Conservation (phyloP, 2,113 vertebrate genomes). For the Columba livia region DNA sequence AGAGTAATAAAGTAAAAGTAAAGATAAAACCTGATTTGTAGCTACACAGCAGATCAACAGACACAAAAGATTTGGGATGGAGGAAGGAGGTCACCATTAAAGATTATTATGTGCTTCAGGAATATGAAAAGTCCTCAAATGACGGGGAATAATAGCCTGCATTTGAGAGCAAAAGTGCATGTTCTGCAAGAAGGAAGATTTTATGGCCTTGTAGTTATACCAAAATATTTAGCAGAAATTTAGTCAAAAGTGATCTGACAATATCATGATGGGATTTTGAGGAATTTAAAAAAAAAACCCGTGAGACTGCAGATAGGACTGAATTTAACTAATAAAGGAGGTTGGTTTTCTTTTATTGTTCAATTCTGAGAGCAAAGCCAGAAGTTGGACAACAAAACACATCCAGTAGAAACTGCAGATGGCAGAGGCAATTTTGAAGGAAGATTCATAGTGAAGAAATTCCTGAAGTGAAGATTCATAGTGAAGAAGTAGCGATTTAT, state of each 20-base stretch:
- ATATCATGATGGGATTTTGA: not conserved
- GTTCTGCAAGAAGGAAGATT: conserved; percentile 1
- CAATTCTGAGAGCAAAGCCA: not conserved
- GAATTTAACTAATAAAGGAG: not conserved
- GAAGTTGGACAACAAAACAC: not conserved
- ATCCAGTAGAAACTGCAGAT: not conserved
- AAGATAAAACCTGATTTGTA: not conserved
- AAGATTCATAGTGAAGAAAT: not conserved
- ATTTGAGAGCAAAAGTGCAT: not conserved
- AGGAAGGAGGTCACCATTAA: not conserved
- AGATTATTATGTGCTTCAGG: not conserved
- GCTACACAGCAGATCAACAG: not conserved
- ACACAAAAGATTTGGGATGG: not conserved
- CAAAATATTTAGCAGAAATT: not conserved
- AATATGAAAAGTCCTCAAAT: not conserved
- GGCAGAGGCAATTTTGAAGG: not conserved
- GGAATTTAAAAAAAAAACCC: not conserved
- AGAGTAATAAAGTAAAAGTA: not conserved
- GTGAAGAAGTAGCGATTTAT: not conserved
- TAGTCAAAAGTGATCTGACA: not conserved
- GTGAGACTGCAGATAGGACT: not conserved
- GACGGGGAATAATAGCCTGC: not conserved
- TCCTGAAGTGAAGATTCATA: not conserved
- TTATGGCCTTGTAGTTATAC: not conserved
- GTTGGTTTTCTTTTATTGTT: not conserved